Evolutionary conservation across 2,797 vertebrate genomes (phyloP).

Genomic region (Borostomias antarcticus): DNA sequence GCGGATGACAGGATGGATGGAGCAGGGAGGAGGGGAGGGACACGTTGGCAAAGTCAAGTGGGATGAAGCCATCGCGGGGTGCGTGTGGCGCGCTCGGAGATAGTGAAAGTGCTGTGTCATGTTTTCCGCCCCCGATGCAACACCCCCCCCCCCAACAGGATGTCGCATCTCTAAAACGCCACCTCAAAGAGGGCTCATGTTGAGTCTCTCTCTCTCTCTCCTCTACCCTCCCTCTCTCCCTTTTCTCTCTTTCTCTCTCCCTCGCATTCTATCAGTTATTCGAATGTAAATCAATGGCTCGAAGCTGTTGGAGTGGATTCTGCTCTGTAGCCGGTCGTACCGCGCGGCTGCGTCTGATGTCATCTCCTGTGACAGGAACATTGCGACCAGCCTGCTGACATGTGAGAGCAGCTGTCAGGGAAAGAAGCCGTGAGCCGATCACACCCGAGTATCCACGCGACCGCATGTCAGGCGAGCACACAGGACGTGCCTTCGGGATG

Average conservation of each 20-base stretch:
- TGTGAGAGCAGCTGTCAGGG: no score
- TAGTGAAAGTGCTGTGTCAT: constrained; percentile 36
- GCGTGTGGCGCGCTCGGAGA: background rate
- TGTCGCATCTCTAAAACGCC: constrained; percentile 54
- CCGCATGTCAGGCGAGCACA: no score
- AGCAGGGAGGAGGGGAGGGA: background rate
- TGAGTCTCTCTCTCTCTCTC: constrained; percentile 5
- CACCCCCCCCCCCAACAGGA: constrained; percentile 43
- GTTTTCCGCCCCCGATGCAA: constrained; percentile 42
- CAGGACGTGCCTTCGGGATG: no score
- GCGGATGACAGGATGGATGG: constrained; percentile 28
- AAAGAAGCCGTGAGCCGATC: no score
- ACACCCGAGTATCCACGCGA: no score
- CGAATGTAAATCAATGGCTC: constrained; percentile 52
- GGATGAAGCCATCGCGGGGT: constrained; percentile 37
- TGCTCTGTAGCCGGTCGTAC: constrained; percentile 38
- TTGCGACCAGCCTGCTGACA: background rate
- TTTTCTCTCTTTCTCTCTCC: constrained; percentile 4
- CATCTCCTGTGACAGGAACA: constrained; percentile 46
- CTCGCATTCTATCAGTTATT: constrained; percentile 35
- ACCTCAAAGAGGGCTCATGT: constrained; percentile 43
- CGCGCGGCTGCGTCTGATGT: constrained; percentile 42
- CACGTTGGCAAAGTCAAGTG: constrained; percentile 30
- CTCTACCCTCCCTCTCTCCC: background rate
- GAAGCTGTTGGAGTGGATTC: constrained; percentile 53